Percentiles rank a stretch among this genome's conserved stretches.
These are phyloP conservation scores for Cenopis cana DNA, from an alignment of 2,888 invertebrate species.

Conservation along the genomic window DNA sequence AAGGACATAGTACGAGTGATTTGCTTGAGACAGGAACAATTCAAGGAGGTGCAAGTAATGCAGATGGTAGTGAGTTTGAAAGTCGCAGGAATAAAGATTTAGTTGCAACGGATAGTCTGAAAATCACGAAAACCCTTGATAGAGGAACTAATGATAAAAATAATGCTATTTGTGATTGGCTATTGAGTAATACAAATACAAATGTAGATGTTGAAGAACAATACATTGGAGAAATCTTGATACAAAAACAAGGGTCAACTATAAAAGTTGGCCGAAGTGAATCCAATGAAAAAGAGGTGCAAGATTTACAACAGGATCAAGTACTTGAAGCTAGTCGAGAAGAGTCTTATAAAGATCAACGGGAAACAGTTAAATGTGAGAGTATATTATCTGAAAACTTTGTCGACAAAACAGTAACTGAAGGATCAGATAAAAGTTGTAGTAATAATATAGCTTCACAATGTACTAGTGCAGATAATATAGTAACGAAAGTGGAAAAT, in stretches of 20 bases:
- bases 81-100: no score
- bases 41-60: neutral
- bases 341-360: neutral
- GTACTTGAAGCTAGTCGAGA: neutral
- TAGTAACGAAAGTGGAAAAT: neutral
- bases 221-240: neutral
- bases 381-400: neutral
- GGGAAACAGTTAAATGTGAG: neutral
- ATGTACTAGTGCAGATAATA: neutral
- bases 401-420: neutral
- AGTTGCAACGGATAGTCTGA: no score
- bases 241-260: neutral
- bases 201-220: neutral
- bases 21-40: neutral
- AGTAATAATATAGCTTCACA: neutral
- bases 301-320: constrained; percentile 1
- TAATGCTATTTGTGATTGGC: no score
- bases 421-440: neutral
- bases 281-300: neutral
- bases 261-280: neutral
- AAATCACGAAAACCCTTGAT: no score
- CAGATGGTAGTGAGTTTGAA: no score
- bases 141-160: no score
- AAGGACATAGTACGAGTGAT: neutral
- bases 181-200: no score